Evolutionary conservation across 2,113 vertebrate genomes (phyloP).

Genomic region (Cavia aperea): DNA sequence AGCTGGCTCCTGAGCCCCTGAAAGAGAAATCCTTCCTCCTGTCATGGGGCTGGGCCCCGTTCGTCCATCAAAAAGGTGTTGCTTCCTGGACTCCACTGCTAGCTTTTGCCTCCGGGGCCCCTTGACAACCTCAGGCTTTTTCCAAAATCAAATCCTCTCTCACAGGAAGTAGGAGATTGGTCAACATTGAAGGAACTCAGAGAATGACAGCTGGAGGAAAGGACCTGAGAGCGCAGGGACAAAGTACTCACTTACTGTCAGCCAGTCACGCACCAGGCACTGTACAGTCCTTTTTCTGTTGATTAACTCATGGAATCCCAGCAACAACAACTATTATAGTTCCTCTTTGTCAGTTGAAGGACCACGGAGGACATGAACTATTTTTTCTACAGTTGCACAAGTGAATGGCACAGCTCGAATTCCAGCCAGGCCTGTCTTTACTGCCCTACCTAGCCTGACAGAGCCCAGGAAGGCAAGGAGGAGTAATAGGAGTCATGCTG

Average conservation of each 20-base stretch:
- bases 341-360: background rate
- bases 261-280: background rate
- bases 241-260: background rate
- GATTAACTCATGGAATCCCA: background rate
- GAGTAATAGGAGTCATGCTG: background rate
- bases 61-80: background rate
- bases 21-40: background rate
- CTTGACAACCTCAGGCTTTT: slow-evolving; percentile 13
- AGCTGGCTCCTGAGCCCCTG: background rate
- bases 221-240: background rate
- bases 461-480: background rate
- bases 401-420: background rate
- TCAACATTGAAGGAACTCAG: slow-evolving; percentile 50
- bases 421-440: background rate
- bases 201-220: slow-evolving; percentile 28
- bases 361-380: background rate
- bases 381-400: background rate
- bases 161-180: slow-evolving; percentile 39
- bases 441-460: background rate
- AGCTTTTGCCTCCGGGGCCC: background rate
- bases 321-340: background rate
- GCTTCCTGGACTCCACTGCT: slow-evolving; percentile 21
- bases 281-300: background rate
- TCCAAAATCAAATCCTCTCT: slow-evolving; percentile 48
- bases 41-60: background rate